phyloP scores from a whole-genome alignment of 2,113 vertebrate genomes.

The Laterallus jamaicensis region DNA sequence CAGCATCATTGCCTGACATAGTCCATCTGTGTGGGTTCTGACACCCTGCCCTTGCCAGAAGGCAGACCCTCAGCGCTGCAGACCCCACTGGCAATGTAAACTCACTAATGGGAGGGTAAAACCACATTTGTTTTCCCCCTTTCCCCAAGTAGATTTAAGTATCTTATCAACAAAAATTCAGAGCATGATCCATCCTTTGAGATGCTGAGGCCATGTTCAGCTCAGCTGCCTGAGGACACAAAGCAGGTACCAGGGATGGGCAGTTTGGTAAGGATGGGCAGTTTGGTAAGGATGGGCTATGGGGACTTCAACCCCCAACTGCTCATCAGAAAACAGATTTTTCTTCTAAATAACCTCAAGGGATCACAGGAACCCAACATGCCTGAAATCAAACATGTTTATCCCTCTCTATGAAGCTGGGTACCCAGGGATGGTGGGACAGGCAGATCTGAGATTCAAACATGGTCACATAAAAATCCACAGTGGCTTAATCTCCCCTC shows the following conservation, averaged over 20 bases:
- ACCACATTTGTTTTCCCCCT: fast-evolving
- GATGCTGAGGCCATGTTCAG: not conserved
- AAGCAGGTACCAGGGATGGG: fast-evolving
- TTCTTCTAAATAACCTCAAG: not conserved
- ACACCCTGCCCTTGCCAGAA: not conserved
- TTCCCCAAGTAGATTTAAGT: not conserved
- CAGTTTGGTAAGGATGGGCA: fast-evolving
- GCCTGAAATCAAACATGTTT: not conserved
- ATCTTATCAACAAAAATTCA: not conserved
- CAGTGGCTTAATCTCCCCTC: not conserved
- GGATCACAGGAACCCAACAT: not conserved
- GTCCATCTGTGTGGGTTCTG: fast-evolving
- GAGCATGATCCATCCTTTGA: fast-evolving
- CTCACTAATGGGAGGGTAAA: fast-evolving
- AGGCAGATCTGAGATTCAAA: not conserved
- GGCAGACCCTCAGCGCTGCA: fast-evolving
- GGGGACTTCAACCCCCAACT: not conserved
- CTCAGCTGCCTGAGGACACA: not conserved
- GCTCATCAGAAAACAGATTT: not conserved
- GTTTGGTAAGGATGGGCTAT: fast-evolving
- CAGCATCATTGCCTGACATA: fast-evolving
- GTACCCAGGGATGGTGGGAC: fast-evolving
- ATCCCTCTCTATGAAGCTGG: not conserved
- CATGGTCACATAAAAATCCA: fast-evolving
- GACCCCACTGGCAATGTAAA: fast-evolving